Base-by-base conservation (phyloP, 2,113 vertebrate genomes). In the Myxocyprinus asiaticus region DNA sequence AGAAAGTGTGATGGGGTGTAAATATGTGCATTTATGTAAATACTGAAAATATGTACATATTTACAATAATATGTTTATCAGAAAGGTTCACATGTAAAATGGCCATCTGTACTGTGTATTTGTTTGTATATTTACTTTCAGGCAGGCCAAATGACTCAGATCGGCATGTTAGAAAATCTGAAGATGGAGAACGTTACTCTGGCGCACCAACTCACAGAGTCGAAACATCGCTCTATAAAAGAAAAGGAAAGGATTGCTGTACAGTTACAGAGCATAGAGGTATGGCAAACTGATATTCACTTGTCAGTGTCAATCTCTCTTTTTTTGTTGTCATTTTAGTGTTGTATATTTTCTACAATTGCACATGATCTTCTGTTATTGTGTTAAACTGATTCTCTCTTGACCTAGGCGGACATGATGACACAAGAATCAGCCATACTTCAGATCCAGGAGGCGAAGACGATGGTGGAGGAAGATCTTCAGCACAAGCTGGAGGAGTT, bases 231-330 rank as follows among this genome's bases (percentile, higher is more conserved):
- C 62, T 98, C 97, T 73, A 97, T 99, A 83, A 98, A 97, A 86
- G 98, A 99, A 86, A 99, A 99, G 85, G 98, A 98, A 59, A 96
- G 97, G 3, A 98, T 99, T 44, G 97, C 98, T 4, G 92, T 95
- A 5, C 98, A 98, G 83, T 91, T 99, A 11, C 98, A 99, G 85
- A 95, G 94, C 82, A 99, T 99, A 47, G 98, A 99, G 96, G 98
- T 99, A 85, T 22, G 68, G 17, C 42, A 22, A 22, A 22, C 44
- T 48, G 53, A 48, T 44, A 44, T 14, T 56, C 51, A 33, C 22
- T 33, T 3, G 22, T 33, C 22, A 33, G 3, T 33, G 22, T 33
- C 22, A 33, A 33, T 33, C 22, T 33, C 22, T 33, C 22, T 33
- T 33, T 33, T 33, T 33, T 33, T 33, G 22, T 33, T 33, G 22